A percentile compares a stretch with the other conserved stretches of the same genome.
Conservation (phyloP, 1,140 invertebrate species). For the Coelopa frigida region DNA sequence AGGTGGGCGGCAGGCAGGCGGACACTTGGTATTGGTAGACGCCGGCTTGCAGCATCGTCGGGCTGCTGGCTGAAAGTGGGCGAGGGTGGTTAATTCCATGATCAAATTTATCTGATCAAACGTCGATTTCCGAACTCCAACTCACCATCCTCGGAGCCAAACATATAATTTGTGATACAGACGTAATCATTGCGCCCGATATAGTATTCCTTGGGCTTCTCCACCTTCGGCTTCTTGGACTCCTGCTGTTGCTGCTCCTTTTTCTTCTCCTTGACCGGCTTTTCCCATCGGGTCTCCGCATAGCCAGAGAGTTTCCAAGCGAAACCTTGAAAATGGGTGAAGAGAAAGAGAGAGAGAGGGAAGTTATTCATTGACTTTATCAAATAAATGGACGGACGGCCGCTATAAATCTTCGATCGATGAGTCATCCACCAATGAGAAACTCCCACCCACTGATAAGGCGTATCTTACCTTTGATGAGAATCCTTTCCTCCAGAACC, state of each 20-base stretch:
- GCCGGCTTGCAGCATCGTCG: no score
- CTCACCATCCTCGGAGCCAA: slow-evolving; percentile 30
- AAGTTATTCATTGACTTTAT: no score
- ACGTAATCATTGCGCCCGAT: slow-evolving; percentile 34
- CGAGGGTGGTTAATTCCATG: no score
- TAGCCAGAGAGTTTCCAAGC: slow-evolving; percentile 29
- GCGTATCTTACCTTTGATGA: slow-evolving; percentile 31
- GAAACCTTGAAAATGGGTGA: slow-evolving; percentile 21
- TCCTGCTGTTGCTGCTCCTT: slow-evolving; percentile 15
- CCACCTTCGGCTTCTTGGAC: slow-evolving; percentile 3
- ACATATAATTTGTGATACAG: slow-evolving; percentile 34
- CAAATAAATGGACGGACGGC: no score
- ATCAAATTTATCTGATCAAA: no score
- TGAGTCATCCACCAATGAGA: no score
- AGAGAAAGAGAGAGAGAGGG: no score
- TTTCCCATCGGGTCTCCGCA: slow-evolving; percentile 25
- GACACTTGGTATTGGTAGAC: no score
- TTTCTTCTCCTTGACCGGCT: slow-evolving; percentile 18
- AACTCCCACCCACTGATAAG: no score
- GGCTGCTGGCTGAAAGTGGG: no score
- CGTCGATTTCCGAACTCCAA: no score
- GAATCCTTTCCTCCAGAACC: slow-evolving; percentile 22
- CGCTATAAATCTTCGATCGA: no score
- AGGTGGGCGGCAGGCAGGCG: slow-evolving; percentile 49
- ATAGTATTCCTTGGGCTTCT: slow-evolving; percentile 13